Base-by-base conservation (phyloP, 2,888 invertebrate species). In the Selenia dentaria region DNA sequence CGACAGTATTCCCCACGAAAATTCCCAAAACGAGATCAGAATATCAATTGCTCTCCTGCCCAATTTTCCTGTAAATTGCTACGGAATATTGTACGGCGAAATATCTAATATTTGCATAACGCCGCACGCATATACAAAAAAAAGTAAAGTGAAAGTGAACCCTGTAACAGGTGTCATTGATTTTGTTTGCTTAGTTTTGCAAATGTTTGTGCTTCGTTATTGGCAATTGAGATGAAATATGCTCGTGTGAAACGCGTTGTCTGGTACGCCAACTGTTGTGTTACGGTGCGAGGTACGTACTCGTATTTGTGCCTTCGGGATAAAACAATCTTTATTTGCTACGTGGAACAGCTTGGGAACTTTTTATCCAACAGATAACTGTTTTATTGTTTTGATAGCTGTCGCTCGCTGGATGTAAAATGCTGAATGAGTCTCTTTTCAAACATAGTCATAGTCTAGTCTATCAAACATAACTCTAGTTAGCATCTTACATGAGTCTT, bases 11-110 rank as follows among this genome's bases (percentile, higher is more conserved):
- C 70, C 74, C 75, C 63, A 65, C 72, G 77, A 82, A 85, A 83
- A 83, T 80, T 79, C 76, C 70, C 73, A 72, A n/a, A 77, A 83
- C 85, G 82, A 74, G 82, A 79, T 75, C 76, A 64, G 85, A 85
- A 86, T 87, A 86, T 83, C 84, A 87, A 87, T 84, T 76, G 82
- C 73, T 75, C 71, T 74, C 74, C 79, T 74, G 78, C 72, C 79
- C 83, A 84, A 86, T 83, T 85, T 84, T 75, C 83, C 75, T 76
- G 76, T 67, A 83, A 83, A 86, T 83, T 80, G 84, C 78, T 68
- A 75, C 72, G 69, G 78, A 79, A 84, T 80, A 82, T 85, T 82
- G 78, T 80, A 62, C 73, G 74, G 70, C 70, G 72, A 76, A 79
- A 70, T 76, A 73, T 76, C 71, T 77, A 76, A 79, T 81, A 86